Percentiles rank a stretch among this genome's conserved stretches.
phyloP scores from a whole-genome alignment of 2,113 vertebrate genomes.

The Cyprinodon brontotheroides region DNA sequence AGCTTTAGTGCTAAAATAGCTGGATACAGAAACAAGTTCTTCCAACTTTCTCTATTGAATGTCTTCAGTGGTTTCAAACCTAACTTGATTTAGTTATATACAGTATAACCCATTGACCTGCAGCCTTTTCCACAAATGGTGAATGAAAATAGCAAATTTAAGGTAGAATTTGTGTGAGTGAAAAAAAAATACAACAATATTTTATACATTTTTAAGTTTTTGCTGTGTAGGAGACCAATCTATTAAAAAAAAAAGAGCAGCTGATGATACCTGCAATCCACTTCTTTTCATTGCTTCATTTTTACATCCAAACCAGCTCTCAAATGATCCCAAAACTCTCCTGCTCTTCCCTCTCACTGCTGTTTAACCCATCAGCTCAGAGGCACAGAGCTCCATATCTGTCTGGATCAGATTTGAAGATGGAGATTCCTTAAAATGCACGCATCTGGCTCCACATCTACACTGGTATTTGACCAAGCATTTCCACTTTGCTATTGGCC shows the following conservation, averaged over 20 bases:
- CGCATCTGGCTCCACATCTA: conserved; percentile 59
- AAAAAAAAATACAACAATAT: too few species aligned
- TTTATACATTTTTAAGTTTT: background rate
- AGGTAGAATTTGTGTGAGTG: background rate
- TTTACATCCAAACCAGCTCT: conserved; percentile 5
- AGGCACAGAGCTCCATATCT: conserved; percentile 61
- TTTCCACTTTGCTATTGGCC: conserved; percentile 22
- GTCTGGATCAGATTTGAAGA: conserved; percentile 53
- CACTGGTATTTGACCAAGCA: conserved; percentile 17
- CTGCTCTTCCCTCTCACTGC: conserved; percentile 15
- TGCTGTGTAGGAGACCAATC: background rate
- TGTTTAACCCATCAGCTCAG: conserved; percentile 62
- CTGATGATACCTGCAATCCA: conserved; percentile 48
- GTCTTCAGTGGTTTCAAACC: background rate
- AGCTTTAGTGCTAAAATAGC: background rate
- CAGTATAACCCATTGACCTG: background rate
- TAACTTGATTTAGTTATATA: too few species aligned
- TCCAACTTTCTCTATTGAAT: background rate
- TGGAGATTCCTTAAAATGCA: conserved; percentile 44
- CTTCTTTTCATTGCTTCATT: conserved; percentile 40
- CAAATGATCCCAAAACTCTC: conserved; percentile 1
- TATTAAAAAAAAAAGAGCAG: conserved; percentile 18
- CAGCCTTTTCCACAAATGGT: background rate
- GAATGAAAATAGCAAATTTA: background rate
- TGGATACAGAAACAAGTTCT: background rate